These are phyloP conservation scores for Hormiphora californensis DNA, from an alignment of 37 sponge, comb jelly and placozoan species.

Conservation along the genomic window DNA sequence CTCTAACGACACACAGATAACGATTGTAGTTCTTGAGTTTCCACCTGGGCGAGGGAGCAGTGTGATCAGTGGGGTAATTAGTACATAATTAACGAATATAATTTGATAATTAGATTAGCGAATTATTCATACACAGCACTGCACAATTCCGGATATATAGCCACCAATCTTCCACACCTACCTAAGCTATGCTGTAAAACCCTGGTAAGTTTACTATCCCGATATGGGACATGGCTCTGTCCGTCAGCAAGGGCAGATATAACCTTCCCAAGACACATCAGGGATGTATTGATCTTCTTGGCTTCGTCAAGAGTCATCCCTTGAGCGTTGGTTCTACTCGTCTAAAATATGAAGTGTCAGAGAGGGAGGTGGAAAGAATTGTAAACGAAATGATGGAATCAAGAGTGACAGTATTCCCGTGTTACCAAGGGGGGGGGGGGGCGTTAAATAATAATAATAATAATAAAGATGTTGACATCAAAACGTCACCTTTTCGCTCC, in stretches of 20 bases:
- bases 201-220: conserved; percentile 95
- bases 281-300: conserved; percentile 92
- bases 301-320: conserved; percentile 94
- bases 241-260: conserved; percentile 84
- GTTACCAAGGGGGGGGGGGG: too few species aligned
- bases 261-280: conserved; percentile 89
- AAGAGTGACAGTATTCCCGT: too few species aligned
- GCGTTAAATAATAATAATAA: too few species aligned
- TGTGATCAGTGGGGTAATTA: background rate
- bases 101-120: too few species aligned
- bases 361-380: too few species aligned
- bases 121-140: background rate
- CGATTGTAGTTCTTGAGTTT: conserved; percentile 90
- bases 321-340: conserved; percentile 89
- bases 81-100: too few species aligned
- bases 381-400: too few species aligned
- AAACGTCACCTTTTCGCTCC: conserved; percentile 80
- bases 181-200: conserved; percentile 88
- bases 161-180: background rate
- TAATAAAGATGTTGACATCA: too few species aligned
- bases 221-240: conserved; percentile 80
- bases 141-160: too few species aligned
- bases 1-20: conserved; percentile 92
- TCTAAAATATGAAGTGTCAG: conserved; percentile 49
- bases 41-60: conserved; percentile 63